Base-by-base conservation (phyloP, 1,140 invertebrate genomes). In the Drosophila grimshawi region DNA sequence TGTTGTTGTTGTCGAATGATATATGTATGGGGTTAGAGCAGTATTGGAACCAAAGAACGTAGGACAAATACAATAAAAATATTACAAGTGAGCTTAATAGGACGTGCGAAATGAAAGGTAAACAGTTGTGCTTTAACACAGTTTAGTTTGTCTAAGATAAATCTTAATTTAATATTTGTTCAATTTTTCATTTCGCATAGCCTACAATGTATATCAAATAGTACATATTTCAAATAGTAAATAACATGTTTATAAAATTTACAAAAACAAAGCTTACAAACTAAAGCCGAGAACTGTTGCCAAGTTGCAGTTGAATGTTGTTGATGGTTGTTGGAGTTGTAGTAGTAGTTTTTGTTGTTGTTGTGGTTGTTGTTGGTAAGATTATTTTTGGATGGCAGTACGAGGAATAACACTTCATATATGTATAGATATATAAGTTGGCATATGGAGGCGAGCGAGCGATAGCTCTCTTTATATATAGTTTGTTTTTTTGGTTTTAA, bases 201-300 rank as follows among this genome's bases (percentile, higher is more conserved):
- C 56, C 52, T 52, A 3, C 19, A 19, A 19, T 41, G 39, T 41
- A 56, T 37, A 59, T 59, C 33, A 53, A 67, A 72, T 48, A 60
- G 39, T 60, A 66, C 62, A 70, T 63, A 53, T 64, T 55, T 39
- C 29, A 63, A 32, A 73, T 60, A 46, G 46, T 65, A 65, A 19
- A 64, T 48, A 53, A 39, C 76, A 65, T 56, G 55, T 64, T 86
- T 86, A 72, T 68, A 67, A 73, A 68, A 70, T 82, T 63, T 70
- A 79, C 60, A 85, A 62, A 71, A 64, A 81, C 43, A 49, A 66
- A 86, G 83, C 83, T 86, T 86, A 86, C 69, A 80, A 86, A 83
- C 83, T 86, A 86, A 88, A 86, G 83, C 83, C 80, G 83, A 69
- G 70, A 19, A 69, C 55, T 69, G 61, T 86, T 82, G 83, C 83